Evolutionary conservation across 2,888 invertebrate genomes (phyloP).

Genomic region (Diaprepes abbreviatus): DNA sequence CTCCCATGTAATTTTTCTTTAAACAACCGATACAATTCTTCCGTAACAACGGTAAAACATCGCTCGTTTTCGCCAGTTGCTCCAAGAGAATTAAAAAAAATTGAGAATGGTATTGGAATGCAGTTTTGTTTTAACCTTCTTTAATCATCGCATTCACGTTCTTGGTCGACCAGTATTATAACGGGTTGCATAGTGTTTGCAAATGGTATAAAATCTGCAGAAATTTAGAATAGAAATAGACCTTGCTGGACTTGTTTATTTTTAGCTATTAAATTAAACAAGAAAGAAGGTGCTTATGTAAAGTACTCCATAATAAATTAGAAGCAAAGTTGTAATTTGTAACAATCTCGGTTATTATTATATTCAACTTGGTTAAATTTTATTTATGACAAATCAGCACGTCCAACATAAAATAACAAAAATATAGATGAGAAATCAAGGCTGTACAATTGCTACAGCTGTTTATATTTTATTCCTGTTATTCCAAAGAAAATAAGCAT

Average conservation of each 20-base stretch:
- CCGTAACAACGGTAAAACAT: background rate
- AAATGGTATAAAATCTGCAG: conserved; percentile 23
- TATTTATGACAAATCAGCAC: no score
- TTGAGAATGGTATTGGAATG: conserved; percentile 52
- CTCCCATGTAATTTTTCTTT: conserved; percentile 1
- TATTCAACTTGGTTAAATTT: no score
- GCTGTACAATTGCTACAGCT: no score
- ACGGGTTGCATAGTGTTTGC: conserved; percentile 26
- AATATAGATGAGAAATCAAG: no score
- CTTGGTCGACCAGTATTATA: conserved; percentile 45
- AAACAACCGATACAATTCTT: background rate
- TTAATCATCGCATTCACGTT: conserved; percentile 43
- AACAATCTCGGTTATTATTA: no score
- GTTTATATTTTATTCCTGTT: no score
- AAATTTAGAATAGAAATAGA: conserved; percentile 13
- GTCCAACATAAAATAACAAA: no score
- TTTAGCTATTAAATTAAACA: conserved; percentile 11
- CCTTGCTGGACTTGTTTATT: conserved; percentile 27
- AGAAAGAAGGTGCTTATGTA: conserved; percentile 4
- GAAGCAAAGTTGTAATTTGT: no score
- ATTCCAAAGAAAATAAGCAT: no score
- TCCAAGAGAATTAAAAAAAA: conserved; percentile 42
- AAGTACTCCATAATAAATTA: background rate
- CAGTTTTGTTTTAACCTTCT: conserved; percentile 54
- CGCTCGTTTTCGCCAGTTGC: conserved; percentile 45